Base-by-base conservation (phyloP, 2,888 invertebrate species). In the Agriopis marginaria region DNA sequence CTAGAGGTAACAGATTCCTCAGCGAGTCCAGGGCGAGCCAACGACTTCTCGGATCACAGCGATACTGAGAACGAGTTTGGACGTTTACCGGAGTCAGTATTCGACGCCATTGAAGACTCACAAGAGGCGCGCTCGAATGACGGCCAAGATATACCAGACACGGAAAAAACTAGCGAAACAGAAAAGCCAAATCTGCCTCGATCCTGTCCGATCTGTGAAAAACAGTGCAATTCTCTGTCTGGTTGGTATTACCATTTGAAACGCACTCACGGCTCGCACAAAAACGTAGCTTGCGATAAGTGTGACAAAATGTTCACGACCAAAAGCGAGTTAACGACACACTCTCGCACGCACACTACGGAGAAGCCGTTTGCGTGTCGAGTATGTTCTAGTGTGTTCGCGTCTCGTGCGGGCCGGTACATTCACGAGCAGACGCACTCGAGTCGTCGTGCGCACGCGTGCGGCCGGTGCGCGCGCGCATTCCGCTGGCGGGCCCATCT, bases 391-490 rank as follows among this genome's bases (percentile, higher is more conserved):
- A 39, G 45, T 32, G 39, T 10, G 42, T 68, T 68, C 42, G 11
- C 47, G 10, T 59, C 63, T 12, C 12, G 49, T 3, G 68, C 68
- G 10, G 68, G 63, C 0, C 47, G 68, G 12, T 68, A 68, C 54
- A 42, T 63, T 1, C 68, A 68, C 54, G 68, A 63, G 44, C 63
- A 53, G 7, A 54, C 63, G 54, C 68, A 95, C 77, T 84, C 54
- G 80, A 87, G 67, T 11, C 89, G 88, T 64, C 85, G 87, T 54
- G 82, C 89, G 0, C 91, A 91, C 82, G 89, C 89, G 76, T 96
- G 96, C 78, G 87, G 92, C 71, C 72, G 88, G 6, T 95, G 95
- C 80, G 95, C 95, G 0, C 90, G 90, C 61, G 87, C 86, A 42
- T 95, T 95, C 84, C 82, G 63, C 4, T 64, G 63, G 63, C 85